Conservation (phyloP, 2,113 vertebrate species). For the Cavia aperea region DNA sequence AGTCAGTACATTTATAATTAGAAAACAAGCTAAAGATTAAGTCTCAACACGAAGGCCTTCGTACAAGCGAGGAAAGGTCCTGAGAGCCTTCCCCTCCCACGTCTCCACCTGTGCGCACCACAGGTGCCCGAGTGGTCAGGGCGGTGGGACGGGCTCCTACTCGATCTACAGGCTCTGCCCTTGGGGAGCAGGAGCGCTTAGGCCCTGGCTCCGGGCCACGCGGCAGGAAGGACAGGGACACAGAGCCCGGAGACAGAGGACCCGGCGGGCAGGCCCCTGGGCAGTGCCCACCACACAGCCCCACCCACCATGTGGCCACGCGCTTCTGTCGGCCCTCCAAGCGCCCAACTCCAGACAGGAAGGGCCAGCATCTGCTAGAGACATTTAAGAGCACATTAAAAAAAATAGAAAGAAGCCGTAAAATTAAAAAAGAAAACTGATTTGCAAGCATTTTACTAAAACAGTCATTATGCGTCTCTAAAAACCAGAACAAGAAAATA, state of each 20-base stretch:
- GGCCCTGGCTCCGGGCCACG: not conserved
- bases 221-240: not conserved
- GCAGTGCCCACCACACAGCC: not conserved
- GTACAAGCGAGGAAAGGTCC: not conserved
- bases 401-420: not conserved
- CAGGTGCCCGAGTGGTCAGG: not conserved
- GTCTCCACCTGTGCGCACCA: fast-evolving
- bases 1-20: not conserved
- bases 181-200: not conserved
- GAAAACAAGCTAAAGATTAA: not conserved
- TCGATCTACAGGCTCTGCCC: not conserved
- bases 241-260: no score
- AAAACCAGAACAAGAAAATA: slow-evolving; percentile 68
- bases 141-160: not conserved
- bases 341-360: not conserved
- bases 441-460: slow-evolving; percentile 69
- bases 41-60: not conserved
- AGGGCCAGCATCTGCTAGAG: slow-evolving; percentile 27
- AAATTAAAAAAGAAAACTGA: slow-evolving; percentile 48
- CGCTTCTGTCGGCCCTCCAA: not conserved
- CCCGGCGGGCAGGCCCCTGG: not conserved
- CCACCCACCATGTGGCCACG: not conserved
- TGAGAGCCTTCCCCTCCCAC: not conserved
- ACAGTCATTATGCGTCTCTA: slow-evolving; percentile 68
- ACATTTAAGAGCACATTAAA: not conserved